Percentiles rank a stretch among this genome's conserved stretches.
phyloP scores from a whole-genome alignment of 2,888 invertebrate genomes.

The Schizotus pectinicornis region DNA sequence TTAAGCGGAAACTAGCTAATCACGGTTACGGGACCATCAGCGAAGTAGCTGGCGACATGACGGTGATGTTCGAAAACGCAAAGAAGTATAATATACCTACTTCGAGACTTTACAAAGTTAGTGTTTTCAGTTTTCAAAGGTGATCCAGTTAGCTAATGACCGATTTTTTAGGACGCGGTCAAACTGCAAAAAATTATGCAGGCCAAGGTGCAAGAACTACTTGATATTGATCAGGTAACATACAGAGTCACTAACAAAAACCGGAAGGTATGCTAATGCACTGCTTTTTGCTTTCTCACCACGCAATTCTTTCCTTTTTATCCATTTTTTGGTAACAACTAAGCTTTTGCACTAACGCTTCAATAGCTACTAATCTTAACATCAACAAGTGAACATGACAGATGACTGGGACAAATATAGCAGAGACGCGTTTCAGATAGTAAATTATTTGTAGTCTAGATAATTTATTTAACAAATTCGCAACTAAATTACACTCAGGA shows the following conservation, averaged over 20 bases:
- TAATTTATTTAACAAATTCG: too few relatives aligned
- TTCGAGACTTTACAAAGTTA: slow-evolving; percentile 80
- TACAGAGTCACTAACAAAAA: slow-evolving; percentile 59
- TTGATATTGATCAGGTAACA: slow-evolving; percentile 68
- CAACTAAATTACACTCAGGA: too few relatives aligned
- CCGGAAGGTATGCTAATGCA: slow-evolving; percentile 54
- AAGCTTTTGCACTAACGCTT: neutral
- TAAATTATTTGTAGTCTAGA: too few relatives aligned
- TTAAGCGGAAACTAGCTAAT: slow-evolving; percentile 81
- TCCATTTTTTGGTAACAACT: slow-evolving; percentile 10
- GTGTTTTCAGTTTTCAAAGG: too few relatives aligned
- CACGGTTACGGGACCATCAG: slow-evolving; percentile 84
- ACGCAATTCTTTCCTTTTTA: slow-evolving; percentile 10
- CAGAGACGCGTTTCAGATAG: too few relatives aligned
- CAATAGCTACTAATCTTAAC: neutral
- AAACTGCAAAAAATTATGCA: slow-evolving; percentile 75
- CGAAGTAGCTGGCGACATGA: slow-evolving; percentile 92
- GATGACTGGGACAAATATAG: too few relatives aligned
- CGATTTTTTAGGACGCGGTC: slow-evolving; percentile 67
- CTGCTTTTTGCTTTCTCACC: slow-evolving; percentile 30
- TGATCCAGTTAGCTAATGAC: neutral
- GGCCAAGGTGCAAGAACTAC: slow-evolving; percentile 72
- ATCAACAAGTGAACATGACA: too few relatives aligned
- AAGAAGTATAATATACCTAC: slow-evolving; percentile 85
- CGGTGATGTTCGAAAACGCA: slow-evolving; percentile 97